A percentile compares a stretch with the other conserved stretches of the same genome.
phyloP scores from a whole-genome alignment of 2,797 vertebrate species.

The Taenioides sp. region DNA sequence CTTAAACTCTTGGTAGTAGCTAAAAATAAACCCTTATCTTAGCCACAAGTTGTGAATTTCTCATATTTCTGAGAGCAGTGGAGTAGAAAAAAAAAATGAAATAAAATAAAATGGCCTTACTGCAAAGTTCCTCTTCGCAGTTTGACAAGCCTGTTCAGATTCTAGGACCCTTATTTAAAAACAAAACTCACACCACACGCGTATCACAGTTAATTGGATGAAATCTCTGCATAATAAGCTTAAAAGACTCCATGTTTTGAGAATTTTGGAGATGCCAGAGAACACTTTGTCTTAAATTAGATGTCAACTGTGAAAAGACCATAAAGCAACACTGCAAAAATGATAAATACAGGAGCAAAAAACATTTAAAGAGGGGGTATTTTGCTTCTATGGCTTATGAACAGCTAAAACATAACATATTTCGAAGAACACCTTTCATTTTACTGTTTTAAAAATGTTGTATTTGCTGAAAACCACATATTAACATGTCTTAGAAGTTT shows the following conservation, averaged over 20 bases:
- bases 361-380: background rate
- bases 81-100: background rate
- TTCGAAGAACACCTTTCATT: no score
- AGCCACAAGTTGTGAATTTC: background rate
- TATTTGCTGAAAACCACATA: no score
- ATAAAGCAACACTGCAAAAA: constrained; percentile 20
- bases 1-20: background rate
- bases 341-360: background rate
- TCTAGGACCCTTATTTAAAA: constrained; percentile 21
- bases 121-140: background rate
- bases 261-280: constrained; percentile 32
- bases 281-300: constrained; percentile 56
- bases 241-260: constrained; percentile 22
- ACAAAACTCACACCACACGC: background rate
- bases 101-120: constrained; percentile 3
- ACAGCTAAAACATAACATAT: no score
- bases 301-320: constrained; percentile 53
- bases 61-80: background rate
- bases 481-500: no score
- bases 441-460: no score
- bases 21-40: constrained; percentile 1
- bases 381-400: no score
- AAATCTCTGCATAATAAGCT: constrained; percentile 9
- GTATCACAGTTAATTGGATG: constrained; percentile 25
- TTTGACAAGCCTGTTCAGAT: constrained; percentile 18